phyloP scores from a whole-genome alignment of 2,888 invertebrate species.

The Eledone cirrhosa region DNA sequence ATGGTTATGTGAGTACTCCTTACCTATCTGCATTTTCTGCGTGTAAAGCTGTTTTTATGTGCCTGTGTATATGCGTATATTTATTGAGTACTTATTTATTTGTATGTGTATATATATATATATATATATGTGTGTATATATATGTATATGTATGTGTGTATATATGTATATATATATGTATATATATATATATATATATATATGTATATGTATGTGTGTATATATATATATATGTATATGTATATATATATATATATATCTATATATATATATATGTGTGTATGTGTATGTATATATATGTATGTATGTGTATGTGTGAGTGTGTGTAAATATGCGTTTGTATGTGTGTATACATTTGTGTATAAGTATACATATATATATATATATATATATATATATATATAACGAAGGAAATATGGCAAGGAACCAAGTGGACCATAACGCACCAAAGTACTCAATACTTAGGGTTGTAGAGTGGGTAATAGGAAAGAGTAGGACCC shows the following conservation, averaged over 20 bases:
- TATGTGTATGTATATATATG: neutral
- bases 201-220: neutral
- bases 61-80: conserved; percentile 16
- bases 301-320: neutral
- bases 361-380: neutral
- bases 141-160: neutral
- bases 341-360: neutral
- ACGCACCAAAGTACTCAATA: too few relatives aligned
- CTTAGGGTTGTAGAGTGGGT: too few relatives aligned
- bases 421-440: too few relatives aligned
- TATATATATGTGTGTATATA: neutral
- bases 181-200: neutral
- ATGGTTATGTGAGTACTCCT: too few relatives aligned
- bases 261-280: neutral
- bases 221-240: neutral
- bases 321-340: neutral
- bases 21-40: too few relatives aligned
- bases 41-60: too few relatives aligned
- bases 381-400: neutral
- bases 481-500: too few relatives aligned
- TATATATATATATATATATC: neutral
- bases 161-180: neutral
- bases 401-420: too few relatives aligned
- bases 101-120: conserved; percentile 27
- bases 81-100: neutral